Evolutionary conservation across 2,113 vertebrate genomes (phyloP).

Genomic region (Cephalopholis sonnerati): DNA sequence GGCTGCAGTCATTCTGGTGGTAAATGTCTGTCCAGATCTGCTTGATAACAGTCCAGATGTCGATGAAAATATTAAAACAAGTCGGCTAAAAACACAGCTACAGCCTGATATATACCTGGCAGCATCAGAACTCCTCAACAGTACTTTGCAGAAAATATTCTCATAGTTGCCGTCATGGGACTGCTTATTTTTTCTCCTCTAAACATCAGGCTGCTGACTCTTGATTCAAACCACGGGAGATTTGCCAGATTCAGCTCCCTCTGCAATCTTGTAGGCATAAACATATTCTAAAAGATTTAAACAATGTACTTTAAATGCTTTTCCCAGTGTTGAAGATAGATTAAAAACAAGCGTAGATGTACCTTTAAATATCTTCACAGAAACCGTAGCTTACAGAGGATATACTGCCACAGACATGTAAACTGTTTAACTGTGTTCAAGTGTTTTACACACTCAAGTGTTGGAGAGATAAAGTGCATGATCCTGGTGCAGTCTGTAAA

Average conservation of each 20-base stretch:
- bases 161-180: not conserved
- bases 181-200: not conserved
- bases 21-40: conserved; percentile 8
- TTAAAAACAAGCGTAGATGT: no score
- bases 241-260: not conserved
- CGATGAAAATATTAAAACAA: conserved; percentile 14
- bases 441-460: not conserved
- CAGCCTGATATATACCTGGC: not conserved
- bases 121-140: not conserved
- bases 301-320: not conserved
- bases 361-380: not conserved
- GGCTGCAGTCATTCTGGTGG: not conserved
- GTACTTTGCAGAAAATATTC: not conserved
- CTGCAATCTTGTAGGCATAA: not conserved
- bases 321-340: no score
- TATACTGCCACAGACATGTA: not conserved
- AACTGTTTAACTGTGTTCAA: not conserved
- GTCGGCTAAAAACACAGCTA: not conserved
- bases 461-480: not conserved
- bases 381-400: not conserved
- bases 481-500: not conserved
- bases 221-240: not conserved
- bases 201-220: not conserved
- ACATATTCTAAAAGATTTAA: not conserved
- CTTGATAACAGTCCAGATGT: not conserved